These are phyloP conservation scores for Drosophila biarmipes DNA, from an alignment of 1,140 invertebrate species.

Conservation along the genomic window DNA sequence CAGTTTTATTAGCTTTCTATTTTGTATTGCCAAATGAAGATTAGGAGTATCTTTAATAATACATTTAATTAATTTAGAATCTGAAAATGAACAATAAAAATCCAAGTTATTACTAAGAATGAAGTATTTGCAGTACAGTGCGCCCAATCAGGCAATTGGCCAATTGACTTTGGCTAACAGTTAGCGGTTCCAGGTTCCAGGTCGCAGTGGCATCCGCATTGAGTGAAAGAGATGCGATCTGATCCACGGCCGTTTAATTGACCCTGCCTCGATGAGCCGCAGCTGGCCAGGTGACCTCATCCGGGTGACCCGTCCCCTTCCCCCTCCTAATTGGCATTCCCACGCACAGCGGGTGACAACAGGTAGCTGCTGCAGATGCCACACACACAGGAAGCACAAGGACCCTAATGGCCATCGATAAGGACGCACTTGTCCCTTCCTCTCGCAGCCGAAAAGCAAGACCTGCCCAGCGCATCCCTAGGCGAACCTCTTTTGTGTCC, in stretches of 20 bases:
- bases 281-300: constrained; percentile 42
- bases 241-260: constrained; percentile 65
- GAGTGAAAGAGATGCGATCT: constrained; percentile 50
- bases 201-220: constrained; percentile 67
- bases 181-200: constrained; percentile 40
- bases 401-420: constrained; percentile 68
- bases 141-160: constrained; percentile 60
- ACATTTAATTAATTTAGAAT: too few relatives aligned
- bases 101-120: background rate
- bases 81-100: too few relatives aligned
- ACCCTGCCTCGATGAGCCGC: constrained; percentile 21
- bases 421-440: constrained; percentile 43
- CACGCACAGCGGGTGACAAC: constrained; percentile 54
- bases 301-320: constrained; percentile 5
- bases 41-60: too few relatives aligned
- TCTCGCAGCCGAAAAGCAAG: background rate
- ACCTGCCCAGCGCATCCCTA: constrained; percentile 17
- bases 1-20: too few relatives aligned
- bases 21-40: too few relatives aligned
- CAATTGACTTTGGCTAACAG: constrained; percentile 67
- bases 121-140: background rate
- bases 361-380: constrained; percentile 47
- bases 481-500: constrained; percentile 45
- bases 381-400: constrained; percentile 60
- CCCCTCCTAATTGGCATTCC: constrained; percentile 54